Evolutionary conservation across 2,888 invertebrate genomes (phyloP).

Genomic region (Leucoptera coffeella): DNA sequence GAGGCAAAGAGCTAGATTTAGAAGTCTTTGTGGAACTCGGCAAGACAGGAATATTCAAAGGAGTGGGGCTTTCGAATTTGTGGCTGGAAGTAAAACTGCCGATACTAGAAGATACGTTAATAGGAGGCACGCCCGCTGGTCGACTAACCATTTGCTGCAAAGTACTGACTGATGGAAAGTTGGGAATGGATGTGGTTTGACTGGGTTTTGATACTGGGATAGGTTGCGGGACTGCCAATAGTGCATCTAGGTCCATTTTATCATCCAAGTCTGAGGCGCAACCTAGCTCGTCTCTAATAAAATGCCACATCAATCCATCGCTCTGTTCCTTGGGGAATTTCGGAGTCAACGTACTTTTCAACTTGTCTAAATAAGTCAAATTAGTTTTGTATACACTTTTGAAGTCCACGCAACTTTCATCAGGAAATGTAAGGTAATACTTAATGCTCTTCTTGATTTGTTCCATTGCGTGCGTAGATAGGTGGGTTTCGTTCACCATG

Average conservation of each 20-base stretch:
- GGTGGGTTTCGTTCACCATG: conserved; percentile 72
- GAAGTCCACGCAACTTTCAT: conserved; percentile 37
- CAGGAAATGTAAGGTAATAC: conserved; percentile 63
- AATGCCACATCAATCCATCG: conserved; percentile 73
- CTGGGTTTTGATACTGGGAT: conserved; percentile 37
- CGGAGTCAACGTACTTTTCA: conserved; percentile 72
- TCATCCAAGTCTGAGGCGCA: conserved; percentile 62
- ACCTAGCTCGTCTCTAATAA: conserved; percentile 68
- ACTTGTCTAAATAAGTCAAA: conserved; percentile 75
- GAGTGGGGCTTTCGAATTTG: conserved; percentile 49
- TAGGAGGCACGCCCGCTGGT: conserved; percentile 43
- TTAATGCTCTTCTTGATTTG: conserved; percentile 83
- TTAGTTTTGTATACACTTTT: conserved; percentile 61
- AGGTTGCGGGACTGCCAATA: conserved; percentile 53
- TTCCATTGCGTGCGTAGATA: conserved; percentile 74
- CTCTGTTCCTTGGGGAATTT: conserved; percentile 79
- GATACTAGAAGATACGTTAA: conserved; percentile 37
- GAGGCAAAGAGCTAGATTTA: conserved; percentile 47
- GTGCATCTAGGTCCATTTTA: conserved; percentile 55
- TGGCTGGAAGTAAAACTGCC: conserved; percentile 47
- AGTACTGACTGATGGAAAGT: conserved; percentile 43
- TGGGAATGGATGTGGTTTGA: conserved; percentile 27
- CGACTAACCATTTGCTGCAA: conserved; percentile 47
- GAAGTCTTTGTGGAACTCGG: conserved; percentile 55
- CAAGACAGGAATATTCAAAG: conserved; percentile 53